These are phyloP conservation scores for Helicoverpa assulta DNA, from an alignment of 2,888 invertebrate species.

Conservation along the genomic window DNA sequence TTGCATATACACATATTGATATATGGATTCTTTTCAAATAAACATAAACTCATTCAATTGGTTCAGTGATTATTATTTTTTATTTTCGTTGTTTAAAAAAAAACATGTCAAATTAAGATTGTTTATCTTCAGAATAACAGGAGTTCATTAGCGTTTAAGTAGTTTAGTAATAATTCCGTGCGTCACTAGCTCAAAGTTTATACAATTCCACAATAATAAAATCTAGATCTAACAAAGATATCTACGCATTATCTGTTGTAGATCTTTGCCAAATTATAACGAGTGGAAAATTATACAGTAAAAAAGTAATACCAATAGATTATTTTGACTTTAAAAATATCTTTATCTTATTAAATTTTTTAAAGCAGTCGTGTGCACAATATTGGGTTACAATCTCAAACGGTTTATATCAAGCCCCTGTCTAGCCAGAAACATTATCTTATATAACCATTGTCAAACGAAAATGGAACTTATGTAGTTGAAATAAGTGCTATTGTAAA, in stretches of 20 bases:
- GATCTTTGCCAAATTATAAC: background rate
- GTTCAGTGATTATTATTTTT: no score
- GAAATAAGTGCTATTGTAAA: conserved; percentile 37
- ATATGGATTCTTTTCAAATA: no score
- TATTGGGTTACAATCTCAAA: conserved; percentile 81
- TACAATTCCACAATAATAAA: conserved; percentile 3
- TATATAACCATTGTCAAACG: conserved; percentile 12
- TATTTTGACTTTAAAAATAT: conserved; percentile 3
- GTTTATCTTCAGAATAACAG: background rate
- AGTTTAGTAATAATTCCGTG: background rate
- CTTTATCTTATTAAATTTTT: conserved; percentile 73
- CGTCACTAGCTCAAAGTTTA: background rate
- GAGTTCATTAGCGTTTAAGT: background rate
- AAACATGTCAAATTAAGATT: no score
- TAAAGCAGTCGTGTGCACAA: conserved; percentile 78
- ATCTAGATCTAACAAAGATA: conserved; percentile 20
- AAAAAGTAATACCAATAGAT: conserved; percentile 7
- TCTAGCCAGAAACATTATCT: conserved; percentile 41
- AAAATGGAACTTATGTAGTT: conserved; percentile 51
- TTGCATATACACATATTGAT: no score
- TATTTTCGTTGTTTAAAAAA: no score
- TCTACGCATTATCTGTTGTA: background rate
- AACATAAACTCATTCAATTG: no score
- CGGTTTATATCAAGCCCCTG: conserved; percentile 61
- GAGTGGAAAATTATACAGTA: conserved; percentile 7